Evolutionary conservation across 2,888 invertebrate species (phyloP), one percentile per base, ranked within the genome.

Genomic region (Sphaeridia pumilis): DNA sequence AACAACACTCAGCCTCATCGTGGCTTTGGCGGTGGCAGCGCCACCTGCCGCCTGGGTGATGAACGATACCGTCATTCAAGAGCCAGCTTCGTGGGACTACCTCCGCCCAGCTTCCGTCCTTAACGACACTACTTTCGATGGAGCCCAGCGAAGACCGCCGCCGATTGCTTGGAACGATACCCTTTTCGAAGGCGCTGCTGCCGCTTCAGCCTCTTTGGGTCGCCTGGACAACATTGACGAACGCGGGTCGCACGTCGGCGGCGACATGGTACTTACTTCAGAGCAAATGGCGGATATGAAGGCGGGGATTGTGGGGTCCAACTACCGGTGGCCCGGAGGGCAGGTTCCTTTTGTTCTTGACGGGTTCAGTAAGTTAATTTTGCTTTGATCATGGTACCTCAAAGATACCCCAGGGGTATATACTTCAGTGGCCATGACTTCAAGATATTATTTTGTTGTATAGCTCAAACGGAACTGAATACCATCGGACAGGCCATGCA

Each of bases 401-500:
- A 38, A 38, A 38, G 12, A 12, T 38, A 7, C 7, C 12, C 41
- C 20, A 14, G 5, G n/a, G 24, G 4, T 43, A 12, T 43, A 43
- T 7, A 43, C 43, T 25, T n/a, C 34, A 31, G 12, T 31, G 12
- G 12, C 12, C 34, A 12, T 7, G 34, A 12, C 34, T 31, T 31
- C 12, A 31, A 31, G 25, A 4, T 41, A 24, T 12, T 10, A 10
- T 36, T 2, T 5, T 36, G n/a, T 22, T 24, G 26, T 27, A 7
- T 20, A 46, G 46, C 4, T 21, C 7, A 34, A 10, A 31, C 12
- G 4, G 68, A 73, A 48, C 68, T 73, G 5, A 67, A 70, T 54
- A 69, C 72, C 21, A 79, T 81, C 60, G 69, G 75, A 25, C 71
- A 69, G 38, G 80, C 78, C 0, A 73, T 81, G 51, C 70, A 74